Conservation (phyloP, 1,140 invertebrate species). For the Laodelphax striatellus region DNA sequence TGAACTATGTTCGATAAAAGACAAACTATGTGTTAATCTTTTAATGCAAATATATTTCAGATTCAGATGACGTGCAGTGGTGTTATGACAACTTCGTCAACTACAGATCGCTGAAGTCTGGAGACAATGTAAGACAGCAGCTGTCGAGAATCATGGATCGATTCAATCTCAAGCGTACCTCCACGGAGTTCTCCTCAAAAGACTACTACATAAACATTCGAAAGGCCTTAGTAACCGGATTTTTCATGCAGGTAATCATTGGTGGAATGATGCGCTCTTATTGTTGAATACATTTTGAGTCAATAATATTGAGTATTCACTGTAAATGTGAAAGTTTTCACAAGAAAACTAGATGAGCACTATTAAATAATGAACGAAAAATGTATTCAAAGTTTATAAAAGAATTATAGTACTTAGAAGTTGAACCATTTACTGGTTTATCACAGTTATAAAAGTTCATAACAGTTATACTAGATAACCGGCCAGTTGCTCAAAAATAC, state of each 20-base stretch:
- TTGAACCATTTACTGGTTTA: no score
- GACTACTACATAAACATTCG: conserved; percentile 99
- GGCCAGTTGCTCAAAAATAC: no score
- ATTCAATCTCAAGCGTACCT: conserved; percentile 84
- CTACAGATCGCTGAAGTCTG: conserved; percentile 92
- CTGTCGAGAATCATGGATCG: conserved; percentile 80
- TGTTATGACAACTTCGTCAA: conserved; percentile 99
- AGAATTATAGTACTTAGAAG: no score
- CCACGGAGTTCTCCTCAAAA: conserved; percentile 96
- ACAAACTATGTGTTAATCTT: no score
- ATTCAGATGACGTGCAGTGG: conserved; percentile 89
- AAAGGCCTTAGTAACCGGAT: conserved; percentile 94
- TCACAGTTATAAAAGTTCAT: background rate
- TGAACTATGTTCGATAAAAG: no score
- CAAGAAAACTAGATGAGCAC: background rate
- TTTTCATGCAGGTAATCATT: conserved; percentile 99
- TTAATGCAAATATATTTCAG: conserved; percentile 28
- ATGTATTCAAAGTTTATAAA: no score
- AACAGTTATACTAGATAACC: no score
- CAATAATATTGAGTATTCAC: background rate
- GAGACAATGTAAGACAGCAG: conserved; percentile 75
- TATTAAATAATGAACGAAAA: no score
- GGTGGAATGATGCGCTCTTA: conserved; percentile 13
- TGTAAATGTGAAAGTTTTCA: background rate
- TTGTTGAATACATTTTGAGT: background rate